Conservation (phyloP, 2,113 vertebrate genomes). For the Sander lucioperca region DNA sequence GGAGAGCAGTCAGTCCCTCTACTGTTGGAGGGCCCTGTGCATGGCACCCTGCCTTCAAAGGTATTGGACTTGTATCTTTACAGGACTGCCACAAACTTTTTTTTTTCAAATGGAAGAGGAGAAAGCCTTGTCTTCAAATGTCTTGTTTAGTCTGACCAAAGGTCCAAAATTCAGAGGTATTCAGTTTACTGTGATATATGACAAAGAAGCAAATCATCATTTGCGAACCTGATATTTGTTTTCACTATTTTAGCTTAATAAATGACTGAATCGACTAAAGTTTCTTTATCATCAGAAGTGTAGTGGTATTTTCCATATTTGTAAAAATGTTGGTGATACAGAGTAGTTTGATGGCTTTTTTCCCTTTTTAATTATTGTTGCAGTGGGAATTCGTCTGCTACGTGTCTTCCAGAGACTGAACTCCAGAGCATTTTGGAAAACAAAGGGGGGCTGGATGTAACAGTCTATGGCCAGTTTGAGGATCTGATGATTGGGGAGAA, state of each 20-base stretch:
- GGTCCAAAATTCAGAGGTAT: background rate
- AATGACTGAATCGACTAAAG: background rate
- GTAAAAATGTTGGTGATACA: background rate
- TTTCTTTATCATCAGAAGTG: background rate
- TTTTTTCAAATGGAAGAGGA: background rate
- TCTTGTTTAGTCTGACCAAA: background rate
- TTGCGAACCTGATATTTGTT: no score
- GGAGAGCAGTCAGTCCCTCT: slow-evolving; percentile 94
- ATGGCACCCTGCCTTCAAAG: slow-evolving; percentile 84
- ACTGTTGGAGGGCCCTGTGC: slow-evolving; percentile 93
- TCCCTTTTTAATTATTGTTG: slow-evolving; percentile 5
- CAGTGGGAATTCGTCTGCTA: slow-evolving; percentile 31
- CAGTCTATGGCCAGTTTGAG: slow-evolving; percentile 87
- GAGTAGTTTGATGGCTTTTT: background rate
- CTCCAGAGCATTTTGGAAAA: slow-evolving; percentile 81
- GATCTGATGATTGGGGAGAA: slow-evolving; percentile 85
- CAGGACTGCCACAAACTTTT: background rate
- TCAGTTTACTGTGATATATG: background rate
- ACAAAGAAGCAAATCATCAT: background rate
- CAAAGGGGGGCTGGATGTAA: slow-evolving; percentile 88
- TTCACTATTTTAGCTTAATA: background rate
- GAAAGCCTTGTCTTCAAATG: background rate
- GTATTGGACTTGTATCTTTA: slow-evolving; percentile 67
- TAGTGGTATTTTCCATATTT: background rate
- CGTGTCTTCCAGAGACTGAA: slow-evolving; percentile 39